These are phyloP conservation scores for Scrobipalpa atriplicella DNA, from an alignment of 2,888 invertebrate species.

Conservation along the genomic window DNA sequence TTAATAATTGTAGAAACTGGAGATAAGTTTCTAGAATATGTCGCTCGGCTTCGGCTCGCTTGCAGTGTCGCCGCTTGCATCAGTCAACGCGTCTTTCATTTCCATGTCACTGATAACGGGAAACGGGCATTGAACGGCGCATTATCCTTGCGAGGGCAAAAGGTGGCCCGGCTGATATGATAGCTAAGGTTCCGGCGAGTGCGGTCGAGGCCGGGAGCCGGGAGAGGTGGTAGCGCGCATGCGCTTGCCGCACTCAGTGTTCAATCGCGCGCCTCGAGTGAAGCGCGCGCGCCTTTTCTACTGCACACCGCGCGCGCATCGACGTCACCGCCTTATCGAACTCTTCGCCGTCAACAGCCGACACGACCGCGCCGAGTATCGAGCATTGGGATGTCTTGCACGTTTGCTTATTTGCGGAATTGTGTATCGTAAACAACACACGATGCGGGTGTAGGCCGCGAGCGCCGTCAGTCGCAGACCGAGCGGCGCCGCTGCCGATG, in stretches of 20 bases:
- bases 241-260: conserved; percentile 69
- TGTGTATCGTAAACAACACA: conserved; percentile 56
- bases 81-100: conserved; percentile 24
- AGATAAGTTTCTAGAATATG: conserved; percentile 19
- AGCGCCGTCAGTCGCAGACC: conserved; percentile 38
- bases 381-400: conserved; percentile 58
- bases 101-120: conserved; percentile 55
- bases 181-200: conserved; percentile 63
- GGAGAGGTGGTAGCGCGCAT: conserved; percentile 68
- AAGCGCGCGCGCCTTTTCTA: conserved; percentile 70
- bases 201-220: conserved; percentile 74
- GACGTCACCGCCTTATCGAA: conserved; percentile 64
- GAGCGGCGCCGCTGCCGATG: conserved; percentile 66
- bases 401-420: conserved; percentile 54
- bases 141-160: conserved; percentile 73
- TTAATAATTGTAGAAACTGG: conserved; percentile 6
- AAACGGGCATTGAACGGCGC: conserved; percentile 65
- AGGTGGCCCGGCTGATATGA: conserved; percentile 66
- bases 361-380: conserved; percentile 47
- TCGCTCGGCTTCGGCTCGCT: background rate
- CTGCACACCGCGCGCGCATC: conserved; percentile 54
- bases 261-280: conserved; percentile 74
- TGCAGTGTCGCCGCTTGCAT: conserved; percentile 7
- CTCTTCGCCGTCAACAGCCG: conserved; percentile 53
- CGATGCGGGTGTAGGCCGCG: conserved; percentile 51